Conservation (phyloP, 2,797 vertebrate species). For the Ateles fusciceps region DNA sequence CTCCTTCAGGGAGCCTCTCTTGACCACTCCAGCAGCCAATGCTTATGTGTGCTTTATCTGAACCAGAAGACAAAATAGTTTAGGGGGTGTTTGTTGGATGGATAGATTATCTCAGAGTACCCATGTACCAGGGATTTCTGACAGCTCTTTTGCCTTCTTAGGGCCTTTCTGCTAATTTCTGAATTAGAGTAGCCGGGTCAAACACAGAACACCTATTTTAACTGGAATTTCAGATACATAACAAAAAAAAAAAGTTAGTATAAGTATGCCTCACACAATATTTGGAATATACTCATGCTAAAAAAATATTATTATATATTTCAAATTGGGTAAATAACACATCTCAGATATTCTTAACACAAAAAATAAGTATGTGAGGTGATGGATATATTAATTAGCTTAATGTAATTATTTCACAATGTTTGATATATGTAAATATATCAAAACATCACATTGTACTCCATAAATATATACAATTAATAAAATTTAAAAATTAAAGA, state of each 20-base stretch:
- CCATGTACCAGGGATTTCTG: not conserved
- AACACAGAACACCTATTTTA: not conserved
- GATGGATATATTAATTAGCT: not conserved
- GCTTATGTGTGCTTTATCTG: not conserved
- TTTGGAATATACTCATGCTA: not conserved
- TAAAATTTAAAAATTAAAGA: not conserved
- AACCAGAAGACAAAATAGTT: not conserved
- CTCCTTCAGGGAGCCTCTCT: not conserved
- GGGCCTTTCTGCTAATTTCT: not conserved
- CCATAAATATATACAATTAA: not conserved
- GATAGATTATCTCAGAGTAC: not conserved
- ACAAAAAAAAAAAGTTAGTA: not conserved
- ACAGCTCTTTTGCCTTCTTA: not conserved
- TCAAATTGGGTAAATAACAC: not conserved
- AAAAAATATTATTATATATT: not conserved
- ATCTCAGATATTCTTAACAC: not conserved
- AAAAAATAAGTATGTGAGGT: not conserved
- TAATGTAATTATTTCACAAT: not conserved
- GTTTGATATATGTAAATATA: not conserved
- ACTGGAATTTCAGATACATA: slow-evolving; percentile 30
- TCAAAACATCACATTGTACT: not conserved
- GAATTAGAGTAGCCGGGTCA: not conserved
- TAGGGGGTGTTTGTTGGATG: not conserved
- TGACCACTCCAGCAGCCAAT: not conserved
- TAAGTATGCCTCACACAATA: not conserved